phyloP scores from a whole-genome alignment of 2,888 invertebrate species.

The Teleogryllus oceanicus region DNA sequence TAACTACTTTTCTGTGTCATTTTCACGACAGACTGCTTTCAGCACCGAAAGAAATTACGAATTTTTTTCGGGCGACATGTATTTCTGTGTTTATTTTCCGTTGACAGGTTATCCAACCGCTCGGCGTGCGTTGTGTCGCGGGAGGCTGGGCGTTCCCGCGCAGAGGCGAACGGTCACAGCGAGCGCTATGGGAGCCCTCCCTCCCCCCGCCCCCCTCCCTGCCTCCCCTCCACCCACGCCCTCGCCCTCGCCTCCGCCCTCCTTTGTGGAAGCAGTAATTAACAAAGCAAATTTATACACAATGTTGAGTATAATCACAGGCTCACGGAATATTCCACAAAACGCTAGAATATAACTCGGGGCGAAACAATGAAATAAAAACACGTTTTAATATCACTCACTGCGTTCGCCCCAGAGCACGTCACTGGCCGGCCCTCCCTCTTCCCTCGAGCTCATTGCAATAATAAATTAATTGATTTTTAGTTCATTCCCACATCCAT shows the following conservation, averaged over 20 bases:
- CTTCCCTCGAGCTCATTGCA: conserved; percentile 11
- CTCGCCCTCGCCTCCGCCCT: background rate
- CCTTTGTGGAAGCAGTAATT: conserved; percentile 10
- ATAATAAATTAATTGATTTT: conserved; percentile 18
- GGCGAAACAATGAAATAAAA: conserved; percentile 18
- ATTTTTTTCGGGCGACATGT: no score
- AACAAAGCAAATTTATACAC: conserved; percentile 18
- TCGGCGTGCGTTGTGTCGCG: no score
- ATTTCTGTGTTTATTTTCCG: no score
- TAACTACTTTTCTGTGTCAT: no score
- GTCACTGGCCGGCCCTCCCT: background rate
- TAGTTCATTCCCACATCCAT: conserved; percentile 9
- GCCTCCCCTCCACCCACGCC: background rate
- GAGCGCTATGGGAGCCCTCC: no score
- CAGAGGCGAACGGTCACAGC: no score
- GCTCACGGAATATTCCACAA: conserved; percentile 18
- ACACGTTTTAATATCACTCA: conserved; percentile 18
- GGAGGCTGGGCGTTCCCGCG: no score
- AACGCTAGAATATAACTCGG: conserved; percentile 18
- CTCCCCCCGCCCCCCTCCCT: no score
- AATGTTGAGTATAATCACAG: conserved; percentile 11
- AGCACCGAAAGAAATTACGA: no score
- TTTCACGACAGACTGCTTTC: no score
- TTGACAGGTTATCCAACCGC: no score
- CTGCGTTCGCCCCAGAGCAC: background rate